These are phyloP conservation scores for Drosophila melanosoma DNA, from an alignment of 2,888 invertebrate species.

Conservation along the genomic window DNA sequence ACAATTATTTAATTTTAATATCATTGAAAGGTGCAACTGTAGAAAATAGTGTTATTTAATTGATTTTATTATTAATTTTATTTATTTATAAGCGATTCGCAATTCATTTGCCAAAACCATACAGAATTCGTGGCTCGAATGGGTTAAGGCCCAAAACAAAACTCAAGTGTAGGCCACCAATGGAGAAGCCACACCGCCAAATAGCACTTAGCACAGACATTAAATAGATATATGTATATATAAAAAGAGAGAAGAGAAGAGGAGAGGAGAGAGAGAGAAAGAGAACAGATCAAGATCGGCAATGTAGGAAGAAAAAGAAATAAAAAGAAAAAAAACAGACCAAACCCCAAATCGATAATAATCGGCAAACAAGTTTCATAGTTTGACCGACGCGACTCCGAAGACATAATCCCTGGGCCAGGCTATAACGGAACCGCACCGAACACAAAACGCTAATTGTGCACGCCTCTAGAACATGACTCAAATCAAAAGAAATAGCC, in stretches of 20 bases:
- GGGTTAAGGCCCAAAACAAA: slow-evolving; percentile 34
- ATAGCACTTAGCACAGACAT: slow-evolving; percentile 49
- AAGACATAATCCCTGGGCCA: slow-evolving; percentile 70
- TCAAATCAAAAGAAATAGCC: slow-evolving; percentile 72
- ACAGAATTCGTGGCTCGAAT: slow-evolving; percentile 33
- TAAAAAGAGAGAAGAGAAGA: slow-evolving; percentile 13
- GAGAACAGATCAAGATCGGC: slow-evolving; percentile 42
- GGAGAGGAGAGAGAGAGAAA: slow-evolving; percentile 27
- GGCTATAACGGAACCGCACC: slow-evolving; percentile 70
- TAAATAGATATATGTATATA: slow-evolving; percentile 15
- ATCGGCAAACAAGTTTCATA: slow-evolving; percentile 72
- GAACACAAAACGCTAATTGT: slow-evolving; percentile 76
- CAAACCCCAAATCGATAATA: slow-evolving; percentile 67
- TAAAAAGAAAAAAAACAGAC: slow-evolving; percentile 38
- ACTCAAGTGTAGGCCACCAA: slow-evolving; percentile 61
- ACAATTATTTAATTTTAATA: slow-evolving; percentile 4
- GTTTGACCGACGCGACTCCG: slow-evolving; percentile 44
- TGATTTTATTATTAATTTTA: slow-evolving; percentile 21
- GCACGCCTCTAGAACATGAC: slow-evolving; percentile 79
- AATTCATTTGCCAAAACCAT: slow-evolving; percentile 53
- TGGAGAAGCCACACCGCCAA: slow-evolving; percentile 45
- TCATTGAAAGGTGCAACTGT: slow-evolving; percentile 6
- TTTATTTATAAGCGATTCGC: slow-evolving; percentile 66
- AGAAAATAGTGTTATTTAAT: not conserved
- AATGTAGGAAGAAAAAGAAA: not conserved